Evolutionary conservation across 2,113 vertebrate species (phyloP), one percentile per base, ranked within the genome.

Genomic region (Drymodes brunneopygia): DNA sequence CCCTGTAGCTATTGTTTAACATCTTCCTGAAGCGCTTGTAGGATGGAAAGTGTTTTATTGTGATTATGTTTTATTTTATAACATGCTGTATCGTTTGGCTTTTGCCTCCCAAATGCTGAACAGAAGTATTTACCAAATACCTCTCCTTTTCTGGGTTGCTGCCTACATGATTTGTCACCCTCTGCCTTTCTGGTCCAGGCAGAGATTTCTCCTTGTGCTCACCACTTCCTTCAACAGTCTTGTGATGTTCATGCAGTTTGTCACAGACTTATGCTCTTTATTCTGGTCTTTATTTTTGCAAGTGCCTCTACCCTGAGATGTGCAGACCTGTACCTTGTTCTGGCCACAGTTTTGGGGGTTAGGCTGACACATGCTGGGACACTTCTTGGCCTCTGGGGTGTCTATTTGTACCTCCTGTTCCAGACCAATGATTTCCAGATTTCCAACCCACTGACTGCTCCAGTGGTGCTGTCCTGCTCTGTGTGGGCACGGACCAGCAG

Each of bases 1-100:
- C 56, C 64, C 27, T 0, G 60, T 54, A 81, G 86, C 94, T 90
- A 93, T 97, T 97, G 96, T 96, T 94, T 64, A 47, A 64, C 44
- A 85, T 71, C 86, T 93, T 93, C 94, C 95, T 93, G 91, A 50
- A 83, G 80, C 47, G 35, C 56, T 92, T 12, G 0, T 56, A 78
- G 38, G 80, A 31, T 91, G 88, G 80, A 94, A 88, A 51, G 75
- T 62, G 80, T 81, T 93, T 93, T 70, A 62, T 70, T 78, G 53
- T 12, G 3, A 38, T 69, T 40, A 25, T 47, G 47, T 88, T 95
- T 86, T 65, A 53, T 83, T 94, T 94, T 81, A 84, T 88, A 92
- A 81, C 1, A 0, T 20, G 72, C 35, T 36, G 82, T 44, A 62
- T 66, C 88, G 44, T 95, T 96, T 86, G 60, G 35, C 67, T 95